Evolutionary conservation across 2,888 invertebrate species (phyloP).

Genomic region (Xestia xanthographa): DNA sequence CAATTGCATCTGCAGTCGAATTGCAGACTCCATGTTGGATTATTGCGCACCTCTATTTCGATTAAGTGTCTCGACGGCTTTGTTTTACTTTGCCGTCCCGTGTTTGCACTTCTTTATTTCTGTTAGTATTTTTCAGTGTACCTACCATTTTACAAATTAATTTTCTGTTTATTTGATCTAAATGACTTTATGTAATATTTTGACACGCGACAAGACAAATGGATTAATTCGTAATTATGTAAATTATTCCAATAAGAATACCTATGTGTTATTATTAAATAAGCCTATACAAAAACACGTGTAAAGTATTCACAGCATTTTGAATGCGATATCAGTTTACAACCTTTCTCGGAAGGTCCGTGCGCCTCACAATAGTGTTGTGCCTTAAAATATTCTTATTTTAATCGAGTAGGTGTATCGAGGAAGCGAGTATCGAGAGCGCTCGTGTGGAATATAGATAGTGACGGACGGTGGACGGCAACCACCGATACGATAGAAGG

Average conservation of each 20-base stretch:
- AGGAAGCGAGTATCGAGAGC: conserved; percentile 81
- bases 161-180: conserved; percentile 8
- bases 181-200: conserved; percentile 15
- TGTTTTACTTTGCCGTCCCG: conserved; percentile 71
- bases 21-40: conserved; percentile 87
- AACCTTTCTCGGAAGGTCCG: conserved; percentile 78
- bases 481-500: conserved; percentile 76
- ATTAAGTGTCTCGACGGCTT: conserved; percentile 80
- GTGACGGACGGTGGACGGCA: conserved; percentile 85
- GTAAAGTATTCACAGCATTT: conserved; percentile 68
- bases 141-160: conserved; percentile 39
- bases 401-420: conserved; percentile 87
- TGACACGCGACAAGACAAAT: conserved; percentile 31
- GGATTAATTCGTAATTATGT: conserved; percentile 5
- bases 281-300: conserved; percentile 55
- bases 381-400: conserved; percentile 86
- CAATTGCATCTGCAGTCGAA: conserved; percentile 88
- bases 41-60: conserved; percentile 84
- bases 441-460: conserved; percentile 89
- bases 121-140: conserved; percentile 24
- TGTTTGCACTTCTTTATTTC: conserved; percentile 50
- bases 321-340: conserved; percentile 72
- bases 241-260: conserved; percentile 1
- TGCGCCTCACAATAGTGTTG: conserved; percentile 81
- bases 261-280: background rate